These are phyloP conservation scores for Boulengeromyrus knoepffleri DNA, from an alignment of 2,113 vertebrate species.

Conservation along the genomic window DNA sequence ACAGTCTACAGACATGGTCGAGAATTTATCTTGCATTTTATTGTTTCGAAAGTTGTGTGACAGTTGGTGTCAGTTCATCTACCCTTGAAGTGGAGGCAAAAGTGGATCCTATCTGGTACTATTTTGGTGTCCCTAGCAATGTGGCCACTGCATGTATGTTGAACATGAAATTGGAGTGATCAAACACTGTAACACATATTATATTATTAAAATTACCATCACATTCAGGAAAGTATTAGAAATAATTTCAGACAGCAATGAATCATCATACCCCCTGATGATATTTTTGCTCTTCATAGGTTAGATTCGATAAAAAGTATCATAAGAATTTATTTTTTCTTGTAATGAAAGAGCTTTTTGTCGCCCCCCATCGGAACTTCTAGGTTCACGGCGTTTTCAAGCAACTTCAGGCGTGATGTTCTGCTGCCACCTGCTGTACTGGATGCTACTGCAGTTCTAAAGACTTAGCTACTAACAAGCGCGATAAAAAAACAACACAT, in stretches of 20 bases:
- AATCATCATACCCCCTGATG: not conserved
- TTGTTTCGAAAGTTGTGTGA: not conserved
- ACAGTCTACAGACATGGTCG: not conserved
- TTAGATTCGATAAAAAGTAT: not conserved
- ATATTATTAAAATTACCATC: not conserved
- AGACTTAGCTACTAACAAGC: not conserved
- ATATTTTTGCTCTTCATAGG: not conserved
- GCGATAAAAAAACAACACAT: not conserved
- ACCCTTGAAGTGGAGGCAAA: too few relatives aligned
- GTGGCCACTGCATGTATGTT: not conserved
- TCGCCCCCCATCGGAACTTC: not conserved
- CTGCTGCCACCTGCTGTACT: conserved; percentile 3
- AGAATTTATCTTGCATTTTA: not conserved
- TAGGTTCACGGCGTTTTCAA: not conserved
- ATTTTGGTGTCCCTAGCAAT: not conserved
- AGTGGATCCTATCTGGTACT: too few relatives aligned
- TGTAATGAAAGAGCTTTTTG: not conserved
- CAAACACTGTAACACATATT: not conserved
- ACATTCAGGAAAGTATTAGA: not conserved
- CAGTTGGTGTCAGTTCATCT: too few relatives aligned
- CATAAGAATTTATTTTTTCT: not conserved
- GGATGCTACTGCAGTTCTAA: not conserved
- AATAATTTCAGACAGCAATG: not conserved
- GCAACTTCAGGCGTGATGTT: not conserved
- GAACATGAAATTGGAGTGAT: not conserved